These are phyloP conservation scores for Molorchus minor DNA, from an alignment of 2,888 invertebrate genomes.

Conservation along the genomic window DNA sequence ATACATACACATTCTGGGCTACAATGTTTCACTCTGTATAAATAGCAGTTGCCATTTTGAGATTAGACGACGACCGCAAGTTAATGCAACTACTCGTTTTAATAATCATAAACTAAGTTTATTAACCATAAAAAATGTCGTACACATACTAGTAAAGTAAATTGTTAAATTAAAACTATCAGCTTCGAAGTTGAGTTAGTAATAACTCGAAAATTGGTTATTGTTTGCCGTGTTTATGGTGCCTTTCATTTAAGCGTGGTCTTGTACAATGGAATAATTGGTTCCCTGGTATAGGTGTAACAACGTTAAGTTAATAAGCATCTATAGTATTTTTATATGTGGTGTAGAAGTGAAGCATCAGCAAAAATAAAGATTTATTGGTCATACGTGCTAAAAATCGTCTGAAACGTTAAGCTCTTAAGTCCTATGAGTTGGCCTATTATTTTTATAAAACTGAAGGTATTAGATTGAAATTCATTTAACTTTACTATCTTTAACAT, in stretches of 20 bases:
- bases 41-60: not conserved
- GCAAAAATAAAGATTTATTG: no score
- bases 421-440: no score
- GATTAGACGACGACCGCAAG: not conserved
- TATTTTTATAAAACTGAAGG: no score
- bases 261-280: not conserved
- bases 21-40: not conserved
- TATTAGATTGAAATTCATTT: no score
- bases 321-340: no score
- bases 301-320: not conserved
- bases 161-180: slow-evolving; percentile 5
- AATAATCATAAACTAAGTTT: slow-evolving; percentile 20
- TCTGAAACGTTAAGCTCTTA: no score
- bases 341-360: no score
- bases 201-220: slow-evolving; percentile 17
- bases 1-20: no score
- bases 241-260: not conserved
- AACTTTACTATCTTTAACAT: no score
- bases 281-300: not conserved
- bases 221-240: slow-evolving; percentile 5
- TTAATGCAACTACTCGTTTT: not conserved
- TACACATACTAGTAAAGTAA: not conserved
- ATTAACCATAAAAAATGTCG: slow-evolving; percentile 11
- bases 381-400: no score
- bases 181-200: not conserved